A percentile compares a stretch with the other conserved stretches of the same genome.
These are phyloP conservation scores for Rhizoglyphus robini DNA, from an alignment of 1,140 invertebrate genomes.

Conservation along the genomic window DNA sequence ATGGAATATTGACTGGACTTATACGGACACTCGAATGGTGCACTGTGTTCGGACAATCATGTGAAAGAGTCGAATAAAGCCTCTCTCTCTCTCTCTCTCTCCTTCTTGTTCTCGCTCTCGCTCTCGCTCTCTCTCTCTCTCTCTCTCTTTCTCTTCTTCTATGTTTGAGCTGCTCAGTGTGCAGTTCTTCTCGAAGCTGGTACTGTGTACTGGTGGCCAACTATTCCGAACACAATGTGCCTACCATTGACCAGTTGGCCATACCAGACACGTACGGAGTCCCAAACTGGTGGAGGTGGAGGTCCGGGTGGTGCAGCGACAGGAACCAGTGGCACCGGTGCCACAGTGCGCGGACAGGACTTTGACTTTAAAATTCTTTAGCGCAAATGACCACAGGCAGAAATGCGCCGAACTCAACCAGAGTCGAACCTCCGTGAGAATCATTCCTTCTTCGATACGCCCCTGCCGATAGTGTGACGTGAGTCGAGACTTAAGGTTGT, in stretches of 20 bases:
- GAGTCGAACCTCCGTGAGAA: constrained; percentile 97
- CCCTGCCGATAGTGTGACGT: constrained; percentile 83
- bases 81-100: too few relatives aligned
- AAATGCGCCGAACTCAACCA: constrained; percentile 91
- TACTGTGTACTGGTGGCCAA: constrained; percentile 77
- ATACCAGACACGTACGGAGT: constrained; percentile 99
- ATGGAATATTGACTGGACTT: too few relatives aligned
- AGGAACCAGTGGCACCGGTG: neutral
- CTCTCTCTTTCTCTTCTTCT: constrained; percentile 99
- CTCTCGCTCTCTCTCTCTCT: too few relatives aligned
- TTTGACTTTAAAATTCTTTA: constrained; percentile 95
- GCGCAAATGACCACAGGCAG: constrained; percentile 94
- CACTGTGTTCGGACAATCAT: too few relatives aligned
- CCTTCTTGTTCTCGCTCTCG: too few relatives aligned
- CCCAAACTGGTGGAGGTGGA: constrained; percentile 37
- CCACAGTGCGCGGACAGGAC: constrained; percentile 63
- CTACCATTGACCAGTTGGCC: constrained; percentile 88
- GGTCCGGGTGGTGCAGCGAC: neutral
- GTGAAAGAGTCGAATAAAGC: too few relatives aligned
- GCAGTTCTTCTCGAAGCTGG: constrained; percentile 98
- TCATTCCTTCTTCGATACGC: constrained; percentile 97
- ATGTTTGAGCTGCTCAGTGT: constrained; percentile 91
- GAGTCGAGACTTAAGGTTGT: constrained; percentile 86
- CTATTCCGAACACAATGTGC: constrained; percentile 57
- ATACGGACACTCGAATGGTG: too few relatives aligned